Evolutionary conservation across 2,888 invertebrate species (phyloP), one percentile per base, ranked within the genome.

Genomic region (Ophraella communa): DNA sequence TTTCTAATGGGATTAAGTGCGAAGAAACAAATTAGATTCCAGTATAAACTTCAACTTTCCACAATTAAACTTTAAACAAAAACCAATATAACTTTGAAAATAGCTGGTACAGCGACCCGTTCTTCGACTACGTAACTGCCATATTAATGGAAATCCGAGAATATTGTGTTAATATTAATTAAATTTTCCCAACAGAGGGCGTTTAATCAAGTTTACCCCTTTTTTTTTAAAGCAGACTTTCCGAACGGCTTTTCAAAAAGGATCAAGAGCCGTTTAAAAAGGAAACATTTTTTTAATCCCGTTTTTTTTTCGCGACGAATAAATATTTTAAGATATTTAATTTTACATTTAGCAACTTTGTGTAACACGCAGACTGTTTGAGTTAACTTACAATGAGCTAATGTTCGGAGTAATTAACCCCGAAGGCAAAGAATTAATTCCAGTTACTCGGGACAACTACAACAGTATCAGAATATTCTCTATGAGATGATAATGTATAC

Each of bases 51-150:
- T 45, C 18, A 20, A 45, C 3, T 45, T 8, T 44, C n/a, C 10
- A 45, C 45, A 21, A 45, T 45, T 45, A 45, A 45, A 45, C 20
- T 45, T 21, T 8, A 35, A 53, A 53, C 53, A 53, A 53, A n/a
- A 53, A 53, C 45, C 45, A 45, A 45, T 45, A 20, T 45, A 45
- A 45, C 20, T 45, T 45, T 45, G 45, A 45, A 21, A 18, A 45
- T 45, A 45, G 45, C 45, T 45, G 18, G 20, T 45, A 45, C 20
- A 27, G 2, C n/a, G 10, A n/a, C 17, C 20, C 35, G 10, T 35
- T 35, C 27, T 53, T 35, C 20, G n/a, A n/a, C n/a, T n/a, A n/a
- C 35, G 17, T 35, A 53, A 53, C 35, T 53, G 35, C 17, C 5
- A 8, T 35, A 33, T 35, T 30, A 53, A 53, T 35, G 53, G 33